Conservation (phyloP, 2,113 vertebrate genomes). For the Oriolus oriolus region DNA sequence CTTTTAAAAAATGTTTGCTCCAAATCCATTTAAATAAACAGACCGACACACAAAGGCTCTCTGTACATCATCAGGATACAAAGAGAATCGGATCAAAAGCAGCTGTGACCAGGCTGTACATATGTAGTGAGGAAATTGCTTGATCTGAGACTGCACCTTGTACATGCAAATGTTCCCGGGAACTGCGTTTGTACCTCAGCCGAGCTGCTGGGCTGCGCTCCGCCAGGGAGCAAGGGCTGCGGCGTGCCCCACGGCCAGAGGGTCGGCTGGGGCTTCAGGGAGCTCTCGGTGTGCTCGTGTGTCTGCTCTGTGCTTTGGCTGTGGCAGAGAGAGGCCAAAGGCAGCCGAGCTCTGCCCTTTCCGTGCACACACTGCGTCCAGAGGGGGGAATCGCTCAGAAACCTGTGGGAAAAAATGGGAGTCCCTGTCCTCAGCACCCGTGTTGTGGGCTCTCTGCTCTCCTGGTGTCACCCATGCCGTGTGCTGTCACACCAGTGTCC, state of each 20-base stretch:
- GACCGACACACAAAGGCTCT: slow-evolving; percentile 26
- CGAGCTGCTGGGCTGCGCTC: background rate
- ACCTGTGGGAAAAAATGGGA: background rate
- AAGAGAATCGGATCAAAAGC: slow-evolving; percentile 62
- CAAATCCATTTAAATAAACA: slow-evolving; percentile 67
- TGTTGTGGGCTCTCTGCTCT: rapidly evolving
- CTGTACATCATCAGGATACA: slow-evolving; percentile 37
- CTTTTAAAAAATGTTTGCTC: slow-evolving; percentile 53
- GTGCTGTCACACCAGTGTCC: rapidly evolving
- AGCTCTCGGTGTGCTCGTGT: rapidly evolving
- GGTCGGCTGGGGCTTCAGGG: background rate
- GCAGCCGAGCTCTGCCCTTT: background rate
- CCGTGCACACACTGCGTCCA: rapidly evolving
- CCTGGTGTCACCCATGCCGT: rapidly evolving
- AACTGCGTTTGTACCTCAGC: background rate
- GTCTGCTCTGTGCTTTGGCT: background rate
- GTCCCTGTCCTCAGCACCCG: rapidly evolving
- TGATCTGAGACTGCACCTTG: slow-evolving; percentile 44
- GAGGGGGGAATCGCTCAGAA: rapidly evolving
- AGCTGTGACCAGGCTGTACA: slow-evolving; percentile 38
- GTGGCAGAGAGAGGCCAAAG: background rate
- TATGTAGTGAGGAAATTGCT: slow-evolving; percentile 22
- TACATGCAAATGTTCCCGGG: slow-evolving; percentile 32
- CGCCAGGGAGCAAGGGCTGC: background rate
- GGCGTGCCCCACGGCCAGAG: background rate